These are phyloP conservation scores for Caenorhabditis tropicalis DNA, from an alignment of 1,140 invertebrate genomes.

Conservation along the genomic window DNA sequence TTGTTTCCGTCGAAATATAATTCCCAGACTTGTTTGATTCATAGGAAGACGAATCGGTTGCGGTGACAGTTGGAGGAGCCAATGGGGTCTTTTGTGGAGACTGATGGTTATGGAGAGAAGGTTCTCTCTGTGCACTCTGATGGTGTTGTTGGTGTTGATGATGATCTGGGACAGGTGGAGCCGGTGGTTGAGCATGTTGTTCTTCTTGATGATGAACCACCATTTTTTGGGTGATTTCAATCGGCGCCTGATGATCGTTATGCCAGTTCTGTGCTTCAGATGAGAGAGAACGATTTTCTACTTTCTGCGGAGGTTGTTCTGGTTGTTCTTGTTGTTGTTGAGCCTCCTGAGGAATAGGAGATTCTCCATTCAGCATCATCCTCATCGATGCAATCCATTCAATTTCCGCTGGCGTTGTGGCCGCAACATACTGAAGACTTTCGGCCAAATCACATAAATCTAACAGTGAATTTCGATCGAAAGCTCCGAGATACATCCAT, in stretches of 20 bases:
- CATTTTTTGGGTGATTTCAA: not conserved
- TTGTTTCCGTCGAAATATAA: not conserved
- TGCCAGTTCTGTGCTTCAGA: constrained; percentile 48
- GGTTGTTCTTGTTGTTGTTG: not conserved
- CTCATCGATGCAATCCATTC: constrained; percentile 24
- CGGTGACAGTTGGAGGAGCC: not conserved
- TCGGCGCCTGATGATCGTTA: constrained; percentile 43
- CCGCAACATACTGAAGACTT: constrained; percentile 1
- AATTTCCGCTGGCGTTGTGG: not conserved
- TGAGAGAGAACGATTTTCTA: constrained; percentile 1
- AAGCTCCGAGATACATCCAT: not conserved
- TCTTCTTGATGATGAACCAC: not conserved
- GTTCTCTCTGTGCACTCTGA: too few relatives aligned
- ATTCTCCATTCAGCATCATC: not conserved
- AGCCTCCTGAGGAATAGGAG: not conserved
- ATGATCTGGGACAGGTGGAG: not conserved
- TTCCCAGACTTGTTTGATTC: not conserved
- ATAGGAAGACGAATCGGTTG: not conserved
- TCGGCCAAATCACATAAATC: constrained; percentile 41
- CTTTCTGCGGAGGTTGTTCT: not conserved
- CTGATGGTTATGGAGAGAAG: not conserved
- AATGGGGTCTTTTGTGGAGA: not conserved
- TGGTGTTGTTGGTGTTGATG: not conserved
- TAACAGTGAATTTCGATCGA: not conserved
- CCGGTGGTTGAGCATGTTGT: not conserved